Conservation (phyloP, 2,113 vertebrate genomes). For the Synodontis membranacea region DNA sequence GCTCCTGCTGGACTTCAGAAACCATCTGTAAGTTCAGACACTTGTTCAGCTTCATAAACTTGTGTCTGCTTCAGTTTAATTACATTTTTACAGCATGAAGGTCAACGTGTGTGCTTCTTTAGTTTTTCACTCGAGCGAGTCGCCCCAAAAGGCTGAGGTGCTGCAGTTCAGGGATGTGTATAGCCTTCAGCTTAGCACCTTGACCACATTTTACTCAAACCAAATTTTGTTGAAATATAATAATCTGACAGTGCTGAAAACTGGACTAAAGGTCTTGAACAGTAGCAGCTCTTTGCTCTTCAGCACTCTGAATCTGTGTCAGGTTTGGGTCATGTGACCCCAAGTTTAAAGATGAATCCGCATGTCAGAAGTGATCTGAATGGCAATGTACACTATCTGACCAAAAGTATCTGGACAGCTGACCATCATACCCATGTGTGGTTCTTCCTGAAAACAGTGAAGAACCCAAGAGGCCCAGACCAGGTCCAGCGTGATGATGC, state of each 20-base stretch:
- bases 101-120: too few relatives aligned
- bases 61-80: too few relatives aligned
- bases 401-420: not conserved
- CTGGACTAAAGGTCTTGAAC: not conserved
- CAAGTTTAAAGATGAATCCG: not conserved
- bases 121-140: not conserved
- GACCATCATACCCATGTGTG: not conserved
- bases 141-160: not conserved
- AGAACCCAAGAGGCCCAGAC: not conserved
- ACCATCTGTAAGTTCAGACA: slow-evolving; percentile 69
- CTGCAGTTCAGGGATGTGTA: not conserved
- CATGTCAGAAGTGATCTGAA: not conserved
- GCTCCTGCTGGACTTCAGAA: slow-evolving; percentile 73
- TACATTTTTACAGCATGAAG: too few relatives aligned
- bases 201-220: not conserved
- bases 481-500: not conserved
- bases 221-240: too few relatives aligned
- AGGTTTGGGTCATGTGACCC: not conserved
- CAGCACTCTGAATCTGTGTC: not conserved
- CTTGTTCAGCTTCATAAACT: not conserved
- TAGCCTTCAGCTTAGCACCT: not conserved
- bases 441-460: too few relatives aligned
- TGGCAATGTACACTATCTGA: not conserved
- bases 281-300: not conserved
- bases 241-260: not conserved